Evolutionary conservation across 2,797 vertebrate genomes (phyloP).

Genomic region (Sebastes dallii): DNA sequence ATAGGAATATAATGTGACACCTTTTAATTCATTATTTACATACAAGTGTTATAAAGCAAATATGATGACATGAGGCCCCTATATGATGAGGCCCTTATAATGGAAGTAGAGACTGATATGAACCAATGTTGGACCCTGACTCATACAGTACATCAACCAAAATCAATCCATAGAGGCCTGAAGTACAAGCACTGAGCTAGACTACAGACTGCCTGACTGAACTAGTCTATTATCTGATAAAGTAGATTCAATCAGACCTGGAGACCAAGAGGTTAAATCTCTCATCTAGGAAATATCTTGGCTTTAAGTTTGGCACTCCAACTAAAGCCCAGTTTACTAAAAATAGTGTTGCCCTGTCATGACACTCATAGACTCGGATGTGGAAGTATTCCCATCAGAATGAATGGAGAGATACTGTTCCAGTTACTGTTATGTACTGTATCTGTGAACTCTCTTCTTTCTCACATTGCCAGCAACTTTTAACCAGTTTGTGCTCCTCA

Average conservation of each 20-base stretch:
- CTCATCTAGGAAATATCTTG: background rate
- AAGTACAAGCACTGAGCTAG: background rate
- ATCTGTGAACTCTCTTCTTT: too few relatives aligned
- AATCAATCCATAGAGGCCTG: background rate
- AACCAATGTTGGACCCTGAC: background rate
- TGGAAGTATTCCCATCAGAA: too few relatives aligned
- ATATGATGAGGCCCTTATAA: background rate
- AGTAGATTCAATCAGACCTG: background rate
- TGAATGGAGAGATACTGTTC: too few relatives aligned
- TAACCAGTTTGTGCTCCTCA: background rate
- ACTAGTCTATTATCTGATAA: background rate
- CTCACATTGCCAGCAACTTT: background rate
- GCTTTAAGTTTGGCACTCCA: background rate
- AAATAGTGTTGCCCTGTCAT: conserved; percentile 73
- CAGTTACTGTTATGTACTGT: too few relatives aligned
- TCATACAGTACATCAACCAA: background rate
- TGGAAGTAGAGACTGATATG: background rate
- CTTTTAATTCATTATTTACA: background rate
- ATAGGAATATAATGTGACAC: background rate
- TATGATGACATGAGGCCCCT: background rate
- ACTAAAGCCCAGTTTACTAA: conserved; percentile 68
- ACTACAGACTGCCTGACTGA: background rate
- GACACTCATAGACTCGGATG: background rate
- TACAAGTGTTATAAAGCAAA: background rate
- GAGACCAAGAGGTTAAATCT: background rate